A percentile compares a stretch with the other conserved stretches of the same genome.
These are phyloP conservation scores for Ceriagrion tenellum DNA, from an alignment of 2,888 invertebrate species.

Conservation along the genomic window DNA sequence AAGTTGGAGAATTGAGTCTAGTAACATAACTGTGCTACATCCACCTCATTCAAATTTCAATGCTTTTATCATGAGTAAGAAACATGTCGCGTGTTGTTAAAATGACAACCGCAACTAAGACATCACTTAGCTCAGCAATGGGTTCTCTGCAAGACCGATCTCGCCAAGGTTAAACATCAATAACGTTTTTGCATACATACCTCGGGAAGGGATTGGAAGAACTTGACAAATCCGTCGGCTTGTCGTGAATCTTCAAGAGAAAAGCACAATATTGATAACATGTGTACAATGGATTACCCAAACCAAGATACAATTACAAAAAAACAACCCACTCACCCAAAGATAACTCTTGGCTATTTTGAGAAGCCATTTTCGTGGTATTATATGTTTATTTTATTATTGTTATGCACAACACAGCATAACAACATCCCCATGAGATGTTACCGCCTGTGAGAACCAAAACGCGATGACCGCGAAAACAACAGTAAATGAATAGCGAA, in stretches of 20 bases:
- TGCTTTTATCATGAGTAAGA: too few species aligned
- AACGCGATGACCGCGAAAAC: neutral
- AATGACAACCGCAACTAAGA: too few species aligned
- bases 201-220: conserved; percentile 35
- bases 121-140: too few species aligned
- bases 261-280: neutral
- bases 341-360: conserved; percentile 9
- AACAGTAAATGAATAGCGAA: neutral
- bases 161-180: too few species aligned
- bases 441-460: neutral
- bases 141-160: too few species aligned
- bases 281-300: too few species aligned
- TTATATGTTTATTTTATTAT: neutral
- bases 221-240: conserved; percentile 41
- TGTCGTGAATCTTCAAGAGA: conserved; percentile 38
- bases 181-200: neutral
- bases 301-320: neutral
- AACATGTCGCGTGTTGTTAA: too few species aligned
- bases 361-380: conserved; percentile 31
- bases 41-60: too few species aligned
- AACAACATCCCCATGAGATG: neutral
- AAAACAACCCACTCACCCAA: neutral
- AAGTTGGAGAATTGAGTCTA: too few species aligned
- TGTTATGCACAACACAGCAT: too few species aligned
- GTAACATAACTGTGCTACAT: too few species aligned